These are phyloP conservation scores for Ammodramus savannarum DNA, from an alignment of 2,113 vertebrate species.

Conservation along the genomic window DNA sequence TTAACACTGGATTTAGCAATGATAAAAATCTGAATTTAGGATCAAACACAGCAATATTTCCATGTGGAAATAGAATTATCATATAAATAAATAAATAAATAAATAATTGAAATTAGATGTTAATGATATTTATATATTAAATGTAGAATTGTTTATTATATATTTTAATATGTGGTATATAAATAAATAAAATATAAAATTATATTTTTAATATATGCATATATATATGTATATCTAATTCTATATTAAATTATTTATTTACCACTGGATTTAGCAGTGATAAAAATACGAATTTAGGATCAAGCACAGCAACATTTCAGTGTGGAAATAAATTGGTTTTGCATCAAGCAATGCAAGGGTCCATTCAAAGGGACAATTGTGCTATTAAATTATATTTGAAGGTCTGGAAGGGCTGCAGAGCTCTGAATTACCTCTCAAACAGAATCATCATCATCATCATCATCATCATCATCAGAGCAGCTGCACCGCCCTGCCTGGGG, in stretches of 20 bases:
- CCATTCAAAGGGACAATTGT: background rate
- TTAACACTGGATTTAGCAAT: too few species aligned
- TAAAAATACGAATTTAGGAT: background rate
- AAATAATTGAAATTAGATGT: too few species aligned
- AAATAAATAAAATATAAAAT: too few species aligned
- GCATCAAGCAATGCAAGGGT: background rate
- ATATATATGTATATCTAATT: too few species aligned
- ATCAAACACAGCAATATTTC: too few species aligned
- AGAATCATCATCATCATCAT: background rate
- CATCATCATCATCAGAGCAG: background rate
- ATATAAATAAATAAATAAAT: too few species aligned
- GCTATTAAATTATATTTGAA: background rate
- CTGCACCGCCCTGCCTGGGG: background rate
- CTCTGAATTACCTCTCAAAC: background rate
- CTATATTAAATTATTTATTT: background rate
- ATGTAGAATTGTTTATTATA: too few species aligned
- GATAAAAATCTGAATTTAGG: too few species aligned
- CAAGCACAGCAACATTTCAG: background rate
- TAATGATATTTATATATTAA: too few species aligned
- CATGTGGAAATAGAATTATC: too few species aligned
- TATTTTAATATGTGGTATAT: too few species aligned
- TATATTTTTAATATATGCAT: too few species aligned
- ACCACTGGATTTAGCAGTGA: background rate
- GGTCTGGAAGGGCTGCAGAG: background rate
- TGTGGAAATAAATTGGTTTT: background rate